A percentile compares a stretch with the other conserved stretches of the same genome.
Evolutionary conservation across 2,888 invertebrate species (phyloP).

Genomic region (Tachina fera): DNA sequence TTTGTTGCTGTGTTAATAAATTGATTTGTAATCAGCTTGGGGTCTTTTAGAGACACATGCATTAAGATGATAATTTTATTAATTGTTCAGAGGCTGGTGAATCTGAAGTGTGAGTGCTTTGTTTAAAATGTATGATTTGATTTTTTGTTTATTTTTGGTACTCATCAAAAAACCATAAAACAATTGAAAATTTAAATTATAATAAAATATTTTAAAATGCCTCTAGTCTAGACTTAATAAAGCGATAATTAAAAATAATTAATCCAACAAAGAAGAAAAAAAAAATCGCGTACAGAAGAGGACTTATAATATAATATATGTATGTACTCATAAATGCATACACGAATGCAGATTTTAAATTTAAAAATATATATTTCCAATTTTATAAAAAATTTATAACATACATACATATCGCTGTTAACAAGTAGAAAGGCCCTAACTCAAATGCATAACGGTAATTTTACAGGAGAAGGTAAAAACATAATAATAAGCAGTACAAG

Average conservation of each 20-base stretch:
- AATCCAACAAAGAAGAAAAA: too few species aligned
- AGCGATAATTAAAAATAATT: constrained; percentile 35
- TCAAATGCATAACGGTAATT: too few species aligned
- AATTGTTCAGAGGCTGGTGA: background rate
- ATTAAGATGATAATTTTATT: constrained; percentile 11
- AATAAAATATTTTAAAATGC: constrained; percentile 29
- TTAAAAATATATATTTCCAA: constrained; percentile 19
- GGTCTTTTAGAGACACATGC: background rate
- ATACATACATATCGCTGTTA: too few species aligned
- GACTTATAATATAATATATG: background rate
- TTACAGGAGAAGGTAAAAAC: too few species aligned
- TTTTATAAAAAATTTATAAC: background rate
- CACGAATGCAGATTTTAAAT: background rate
- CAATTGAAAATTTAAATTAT: constrained; percentile 14
- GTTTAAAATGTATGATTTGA: background rate
- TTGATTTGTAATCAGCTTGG: background rate
- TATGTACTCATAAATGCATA: background rate
- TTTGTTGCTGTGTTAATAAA: background rate
- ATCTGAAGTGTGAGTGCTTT: constrained; percentile 16
- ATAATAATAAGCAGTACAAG: too few species aligned
- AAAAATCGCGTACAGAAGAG: background rate
- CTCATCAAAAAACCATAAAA: constrained; percentile 24
- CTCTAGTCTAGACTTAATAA: constrained; percentile 56
- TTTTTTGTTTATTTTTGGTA: constrained; percentile 21
- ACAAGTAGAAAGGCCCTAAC: too few species aligned